Evolutionary conservation across 2,113 vertebrate species (phyloP), one percentile per base, ranked within the genome.

Genomic region (Dipodomys spectabilis): DNA sequence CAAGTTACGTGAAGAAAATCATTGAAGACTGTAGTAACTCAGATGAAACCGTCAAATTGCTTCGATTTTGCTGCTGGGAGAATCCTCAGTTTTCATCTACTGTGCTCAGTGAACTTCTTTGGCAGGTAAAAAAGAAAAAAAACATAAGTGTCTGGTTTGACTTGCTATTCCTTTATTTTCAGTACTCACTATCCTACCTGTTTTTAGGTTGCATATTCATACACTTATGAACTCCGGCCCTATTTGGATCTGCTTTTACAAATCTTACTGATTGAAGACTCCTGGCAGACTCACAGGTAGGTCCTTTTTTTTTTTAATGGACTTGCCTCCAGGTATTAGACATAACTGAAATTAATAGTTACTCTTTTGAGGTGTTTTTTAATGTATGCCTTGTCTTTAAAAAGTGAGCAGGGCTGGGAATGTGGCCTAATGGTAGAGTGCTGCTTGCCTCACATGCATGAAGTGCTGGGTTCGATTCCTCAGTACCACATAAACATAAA

Each of bases 1-100:
- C 99, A 93, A 99, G 99, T 98, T 99, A 99, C 5, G 99, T 99
- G 96, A 99, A 99, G 98, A 99, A 99, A 98, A 99, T 99, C 87
- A 99, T 99, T 90, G 99, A 99, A 98, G 99, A 99, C 96, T 99
- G 99, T 98, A 99, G 99, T 98, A 99, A 99, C 98, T 99, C 99
- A 2, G 99, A 99, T 95, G 99, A 99, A 97, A 99, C 99, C 0
- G 99, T 99, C 97, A 99, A 99, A 97, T 97, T 99, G 91, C 99
- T 99, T 97, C 99, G 99, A 94, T 99, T 99, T 98, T 99, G 99
- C 98, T 99, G 99, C 98, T 99, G 99, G 99, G 99, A 99, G 96
- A 99, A 99, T 98, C 99, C 99, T 88, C 99, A 99, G 97, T 99
- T 99, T 92, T 99, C 99, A 95, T 99, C 99, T 96, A 99, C 99